Percentiles rank a stretch among this genome's conserved stretches.
Conservation (phyloP, 1,140 invertebrate genomes). For the Drosophila navojoa region DNA sequence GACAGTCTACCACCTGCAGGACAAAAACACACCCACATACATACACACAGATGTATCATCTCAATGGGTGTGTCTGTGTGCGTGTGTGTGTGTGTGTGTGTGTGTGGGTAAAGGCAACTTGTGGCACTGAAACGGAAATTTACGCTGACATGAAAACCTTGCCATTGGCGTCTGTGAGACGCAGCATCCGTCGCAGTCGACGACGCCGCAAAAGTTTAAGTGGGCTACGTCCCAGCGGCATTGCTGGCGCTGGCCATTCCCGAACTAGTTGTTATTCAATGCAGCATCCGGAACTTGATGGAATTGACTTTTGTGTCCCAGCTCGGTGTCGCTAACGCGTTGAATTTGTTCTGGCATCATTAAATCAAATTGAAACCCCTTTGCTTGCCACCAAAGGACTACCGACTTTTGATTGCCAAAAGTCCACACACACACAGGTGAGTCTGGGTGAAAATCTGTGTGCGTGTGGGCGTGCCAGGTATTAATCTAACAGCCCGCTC, state of each 20-base stretch:
- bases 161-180: constrained; percentile 68
- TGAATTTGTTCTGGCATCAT: constrained; percentile 78
- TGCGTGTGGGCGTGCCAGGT: constrained; percentile 52
- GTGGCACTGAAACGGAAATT: constrained; percentile 73
- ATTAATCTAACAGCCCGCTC: constrained; percentile 57
- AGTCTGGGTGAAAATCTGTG: constrained; percentile 12
- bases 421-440: constrained; percentile 1
- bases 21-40: constrained; percentile 45
- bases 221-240: constrained; percentile 49
- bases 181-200: constrained; percentile 60
- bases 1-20: constrained; percentile 78
- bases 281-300: constrained; percentile 78
- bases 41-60: constrained; percentile 8
- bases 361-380: constrained; percentile 81
- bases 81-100: background rate
- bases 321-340: constrained; percentile 45
- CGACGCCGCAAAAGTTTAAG: constrained; percentile 69
- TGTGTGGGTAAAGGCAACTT: constrained; percentile 30
- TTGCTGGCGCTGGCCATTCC: constrained; percentile 25
- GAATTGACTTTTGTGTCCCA: constrained; percentile 75
- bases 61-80: background rate
- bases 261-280: constrained; percentile 79
- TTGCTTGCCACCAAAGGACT: constrained; percentile 64
- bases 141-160: constrained; percentile 76
- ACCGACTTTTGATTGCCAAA: constrained; percentile 76